Base-by-base conservation (phyloP, 1,140 invertebrate genomes). In the Ladona fulva region DNA sequence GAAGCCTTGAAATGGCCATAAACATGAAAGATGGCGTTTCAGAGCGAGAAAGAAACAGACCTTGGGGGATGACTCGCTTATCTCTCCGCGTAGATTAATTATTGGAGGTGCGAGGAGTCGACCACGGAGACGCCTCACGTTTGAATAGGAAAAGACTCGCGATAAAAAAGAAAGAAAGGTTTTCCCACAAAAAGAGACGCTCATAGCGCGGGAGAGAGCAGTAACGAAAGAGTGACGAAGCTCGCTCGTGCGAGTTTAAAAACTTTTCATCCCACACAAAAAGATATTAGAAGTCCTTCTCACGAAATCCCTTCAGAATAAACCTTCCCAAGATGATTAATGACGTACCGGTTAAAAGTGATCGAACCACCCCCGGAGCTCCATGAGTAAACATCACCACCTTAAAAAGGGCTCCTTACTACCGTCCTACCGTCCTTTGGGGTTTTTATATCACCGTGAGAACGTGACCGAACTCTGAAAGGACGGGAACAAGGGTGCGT, bases 381-480 rank as follows among this genome's bases (percentile, higher is more conserved):
- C 44, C 52, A 66, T 66, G 52, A 66, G 52, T 66, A 66, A 66
- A 66, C 52, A 66, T 66, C 52, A 22, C n/a, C 52, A 16, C 52
- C 52, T 66, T 22, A 66, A 19, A 66, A 66, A 66, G 12, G 14
- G n/a, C 52, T 66, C n/a, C 52, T 66, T 66, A 66, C 52, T 66
- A 66, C 52, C 52, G n/a, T 66, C n/a, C 52, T 66, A 52, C 44
- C 44, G 10, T 52, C 19, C 10, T 66, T 66, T 19, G 12, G n/a
- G 52, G 52, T 66, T 66, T 66, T 66, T 66, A 66, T 66, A 16
- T 66, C 52, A 66, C 52, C 52, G 52, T 66, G 52, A 66, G 52
- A 66, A 66, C 52, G 52, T 66, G 52, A 66, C 14, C n/a, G 52
- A 66, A 16, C 52, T 66, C 14, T 6, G 44, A 52, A 52, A 52